A percentile compares a stretch with the other conserved stretches of the same genome.
These are phyloP conservation scores for Rousettus leschenaultii DNA, from an alignment of 2,113 vertebrate species.

Conservation along the genomic window DNA sequence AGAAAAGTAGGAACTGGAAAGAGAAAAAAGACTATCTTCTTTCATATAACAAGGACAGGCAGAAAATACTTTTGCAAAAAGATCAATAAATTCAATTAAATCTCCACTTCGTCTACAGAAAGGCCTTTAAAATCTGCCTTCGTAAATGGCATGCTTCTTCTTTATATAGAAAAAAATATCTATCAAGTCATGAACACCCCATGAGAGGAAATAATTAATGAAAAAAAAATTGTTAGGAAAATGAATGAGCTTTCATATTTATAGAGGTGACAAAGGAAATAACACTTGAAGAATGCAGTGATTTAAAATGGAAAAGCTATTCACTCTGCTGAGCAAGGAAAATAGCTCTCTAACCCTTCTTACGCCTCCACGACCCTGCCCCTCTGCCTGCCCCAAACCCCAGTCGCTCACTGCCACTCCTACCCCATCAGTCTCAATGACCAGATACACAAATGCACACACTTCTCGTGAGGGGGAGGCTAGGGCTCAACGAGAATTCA, in stretches of 20 bases:
- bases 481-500: not conserved
- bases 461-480: not conserved
- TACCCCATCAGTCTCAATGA: not conserved
- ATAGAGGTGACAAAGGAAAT: not conserved
- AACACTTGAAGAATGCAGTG: not conserved
- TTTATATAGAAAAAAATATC: not conserved
- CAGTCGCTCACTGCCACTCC: not conserved
- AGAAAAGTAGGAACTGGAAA: not conserved
- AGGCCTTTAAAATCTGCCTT: not conserved
- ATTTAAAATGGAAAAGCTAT: not conserved
- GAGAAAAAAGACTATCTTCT: not conserved
- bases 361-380: not conserved
- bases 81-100: conserved; percentile 8
- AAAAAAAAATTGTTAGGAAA: not conserved
- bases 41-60: not conserved
- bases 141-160: not conserved
- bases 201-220: not conserved
- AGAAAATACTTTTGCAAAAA: not conserved
- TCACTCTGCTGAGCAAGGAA: not conserved
- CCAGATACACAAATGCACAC: not conserved
- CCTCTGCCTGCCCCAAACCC: not conserved
- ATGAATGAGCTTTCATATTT: not conserved
- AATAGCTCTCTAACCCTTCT: not conserved
- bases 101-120: not conserved
- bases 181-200: not conserved